Base-by-base conservation (phyloP, 2,888 invertebrate genomes). In the Zele albiditarsus region DNA sequence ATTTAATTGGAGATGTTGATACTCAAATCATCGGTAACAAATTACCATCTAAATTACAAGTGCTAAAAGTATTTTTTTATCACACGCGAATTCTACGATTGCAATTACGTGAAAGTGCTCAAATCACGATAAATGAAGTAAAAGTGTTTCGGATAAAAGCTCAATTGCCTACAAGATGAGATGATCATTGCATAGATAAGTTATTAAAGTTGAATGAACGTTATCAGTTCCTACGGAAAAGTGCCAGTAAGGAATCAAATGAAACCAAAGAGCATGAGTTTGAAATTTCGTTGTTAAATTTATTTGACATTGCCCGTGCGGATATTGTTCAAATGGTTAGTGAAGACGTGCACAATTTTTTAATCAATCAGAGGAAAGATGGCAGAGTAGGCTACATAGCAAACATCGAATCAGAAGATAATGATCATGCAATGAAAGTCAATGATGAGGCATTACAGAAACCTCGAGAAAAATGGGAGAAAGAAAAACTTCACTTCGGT, bases 281-380 rank as follows among this genome's bases (percentile, higher is more conserved):
- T 42, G 73, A 49, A 33, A 65, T 27, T 69, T 49, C 62, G 69
- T 69, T 73, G 31, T 12, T 10, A 2, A 70, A 73, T 73, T 58
- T 73, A 69, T 76, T 76, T 33, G 76, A 73, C 72, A 73, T 76
- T 69, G 73, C 72, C 27, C 73, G 68, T 68, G 70, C 73, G 5
- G 65, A 73, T 76, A 58, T 31, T 5, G 53, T 20, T 14, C 16
- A 42, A 42, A 66, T 46, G 42, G 58, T 75, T 28, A 28, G 58
- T 71, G 66, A 71, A 75, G 31, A 66, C 20, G 16, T 12, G 33
- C 57, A 28, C n/a, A 4, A 71, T 31, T 75, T 75, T 58, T 58
- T 66, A 28, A 57, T 20, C n/a, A 1, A 71, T 1, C 58, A 75
- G 33, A 14, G 75, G 25, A 23, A 73, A 73, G 42, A 68, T 53